A percentile compares a stretch with the other conserved stretches of the same genome.
Evolutionary conservation across 53 echinoderm and acorn worm genomes (phyloP).

Genomic region (Mesocentrotus franciscanus): DNA sequence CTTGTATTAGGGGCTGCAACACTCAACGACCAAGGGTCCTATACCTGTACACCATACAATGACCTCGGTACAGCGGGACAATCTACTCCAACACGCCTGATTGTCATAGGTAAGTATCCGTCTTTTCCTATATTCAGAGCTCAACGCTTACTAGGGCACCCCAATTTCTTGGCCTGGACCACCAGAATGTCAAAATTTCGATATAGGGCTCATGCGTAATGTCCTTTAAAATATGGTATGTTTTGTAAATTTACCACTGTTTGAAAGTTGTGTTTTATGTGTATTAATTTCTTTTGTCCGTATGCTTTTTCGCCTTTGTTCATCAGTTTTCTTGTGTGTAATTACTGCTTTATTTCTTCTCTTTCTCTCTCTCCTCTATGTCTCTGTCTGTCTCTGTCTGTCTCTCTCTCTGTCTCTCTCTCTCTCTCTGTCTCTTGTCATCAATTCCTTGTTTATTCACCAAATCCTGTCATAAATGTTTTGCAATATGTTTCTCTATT

Average conservation of each 20-base stretch:
- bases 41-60: constrained; percentile 93
- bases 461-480: too few species aligned
- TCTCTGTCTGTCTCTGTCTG: background rate
- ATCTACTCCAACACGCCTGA: constrained; percentile 75
- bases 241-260: background rate
- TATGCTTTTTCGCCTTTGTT: too few species aligned
- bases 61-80: constrained; percentile 87
- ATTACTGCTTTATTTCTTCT: background rate
- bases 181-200: too few species aligned
- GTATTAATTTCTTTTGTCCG: too few species aligned
- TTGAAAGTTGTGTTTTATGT: background rate
- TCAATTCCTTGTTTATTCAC: too few species aligned
- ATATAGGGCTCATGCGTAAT: too few species aligned
- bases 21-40: constrained; percentile 75
- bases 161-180: too few species aligned
- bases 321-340: too few species aligned
- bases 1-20: constrained; percentile 72
- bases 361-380: background rate
- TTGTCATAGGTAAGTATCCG: constrained; percentile 79
- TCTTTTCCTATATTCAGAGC: background rate
- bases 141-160: too few species aligned
- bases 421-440: too few species aligned
- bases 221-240: too few species aligned
- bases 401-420: background rate
- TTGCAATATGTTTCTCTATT: background rate